These are phyloP conservation scores for Hemiprocne comata DNA, from an alignment of 2,113 vertebrate genomes.

Conservation along the genomic window DNA sequence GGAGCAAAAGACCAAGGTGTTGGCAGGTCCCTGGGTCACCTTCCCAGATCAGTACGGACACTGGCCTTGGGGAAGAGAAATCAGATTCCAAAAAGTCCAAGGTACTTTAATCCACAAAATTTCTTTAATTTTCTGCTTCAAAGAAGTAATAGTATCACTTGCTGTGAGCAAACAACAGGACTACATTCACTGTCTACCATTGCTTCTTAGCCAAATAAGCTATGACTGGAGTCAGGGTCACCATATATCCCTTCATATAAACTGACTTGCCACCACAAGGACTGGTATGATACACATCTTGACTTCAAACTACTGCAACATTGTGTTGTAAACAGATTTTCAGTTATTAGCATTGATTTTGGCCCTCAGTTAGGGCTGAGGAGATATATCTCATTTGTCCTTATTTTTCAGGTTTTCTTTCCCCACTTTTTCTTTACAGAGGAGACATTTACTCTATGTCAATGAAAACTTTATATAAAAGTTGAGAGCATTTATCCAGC, in stretches of 20 bases:
- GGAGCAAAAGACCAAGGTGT: neutral
- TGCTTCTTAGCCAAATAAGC: neutral
- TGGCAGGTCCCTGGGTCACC: neutral
- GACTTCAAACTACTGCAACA: neutral
- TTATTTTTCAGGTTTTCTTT: constrained; percentile 19
- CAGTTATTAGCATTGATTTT: neutral
- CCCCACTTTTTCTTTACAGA: neutral
- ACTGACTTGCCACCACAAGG: neutral
- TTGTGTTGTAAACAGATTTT: neutral
- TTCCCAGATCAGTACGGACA: neutral
- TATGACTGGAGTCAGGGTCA: neutral
- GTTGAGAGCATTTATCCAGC: neutral
- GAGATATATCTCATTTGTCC: neutral
- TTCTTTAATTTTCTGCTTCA: neutral
- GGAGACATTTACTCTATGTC: neutral
- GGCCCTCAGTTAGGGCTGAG: neutral
- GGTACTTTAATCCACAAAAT: neutral
- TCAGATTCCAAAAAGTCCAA: neutral
- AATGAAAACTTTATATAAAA: neutral
- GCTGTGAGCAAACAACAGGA: neutral
- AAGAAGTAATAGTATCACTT: neutral
- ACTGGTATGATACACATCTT: neutral
- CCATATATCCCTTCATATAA: neutral
- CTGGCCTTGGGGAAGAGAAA: neutral
- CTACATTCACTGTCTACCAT: neutral